phyloP scores from a whole-genome alignment of 2,888 invertebrate species.

The Drosophila suboccidentalis region DNA sequence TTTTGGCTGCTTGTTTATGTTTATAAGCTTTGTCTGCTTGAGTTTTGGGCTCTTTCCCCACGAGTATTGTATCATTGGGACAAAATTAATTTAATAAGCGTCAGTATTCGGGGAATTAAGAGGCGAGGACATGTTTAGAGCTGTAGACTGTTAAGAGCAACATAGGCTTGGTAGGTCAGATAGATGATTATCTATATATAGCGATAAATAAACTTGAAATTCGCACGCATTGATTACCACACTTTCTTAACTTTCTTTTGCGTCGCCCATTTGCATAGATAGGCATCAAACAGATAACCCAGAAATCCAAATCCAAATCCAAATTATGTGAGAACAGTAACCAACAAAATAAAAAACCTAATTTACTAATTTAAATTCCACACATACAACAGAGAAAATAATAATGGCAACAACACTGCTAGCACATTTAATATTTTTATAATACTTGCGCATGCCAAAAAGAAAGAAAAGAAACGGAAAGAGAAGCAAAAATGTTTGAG shows the following conservation, averaged over 20 bases:
- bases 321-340: slow-evolving; percentile 33
- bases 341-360: slow-evolving; percentile 33
- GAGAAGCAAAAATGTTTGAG: neutral
- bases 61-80: neutral
- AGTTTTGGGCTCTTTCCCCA: neutral
- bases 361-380: slow-evolving; percentile 79
- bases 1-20: neutral
- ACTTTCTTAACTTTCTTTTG: slow-evolving; percentile 60
- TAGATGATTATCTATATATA: neutral
- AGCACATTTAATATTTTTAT: slow-evolving; percentile 54
- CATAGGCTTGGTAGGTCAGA: slow-evolving; percentile 7
- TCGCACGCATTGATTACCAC: slow-evolving; percentile 53
- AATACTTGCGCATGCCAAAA: slow-evolving; percentile 42
- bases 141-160: neutral
- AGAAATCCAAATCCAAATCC: slow-evolving; percentile 17
- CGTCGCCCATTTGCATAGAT: slow-evolving; percentile 59
- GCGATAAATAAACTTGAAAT: slow-evolving; percentile 27
- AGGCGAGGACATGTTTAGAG: neutral
- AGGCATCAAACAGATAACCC: slow-evolving; percentile 42
- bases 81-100: slow-evolving; percentile 41
- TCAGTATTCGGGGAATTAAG: slow-evolving; percentile 31
- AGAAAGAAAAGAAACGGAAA: slow-evolving; percentile 15
- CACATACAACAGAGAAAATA: slow-evolving; percentile 43
- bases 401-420: slow-evolving; percentile 11
- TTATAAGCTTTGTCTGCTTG: neutral